Conservation (phyloP, 1,140 invertebrate genomes). For the Drosophila mojavensis region DNA sequence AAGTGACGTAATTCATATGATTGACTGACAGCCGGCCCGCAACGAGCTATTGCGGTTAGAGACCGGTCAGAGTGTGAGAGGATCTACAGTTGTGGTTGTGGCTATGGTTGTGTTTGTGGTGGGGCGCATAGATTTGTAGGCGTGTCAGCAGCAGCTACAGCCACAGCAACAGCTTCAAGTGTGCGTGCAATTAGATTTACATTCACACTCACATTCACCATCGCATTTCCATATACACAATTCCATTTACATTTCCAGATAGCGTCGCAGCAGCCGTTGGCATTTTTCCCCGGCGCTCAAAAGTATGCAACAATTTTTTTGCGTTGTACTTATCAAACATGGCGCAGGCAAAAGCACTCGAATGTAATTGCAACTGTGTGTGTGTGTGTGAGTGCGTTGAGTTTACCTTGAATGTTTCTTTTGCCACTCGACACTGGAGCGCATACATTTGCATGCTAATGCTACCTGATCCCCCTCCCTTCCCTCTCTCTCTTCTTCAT, state of each 20-base stretch:
- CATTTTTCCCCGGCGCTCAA: slow-evolving; percentile 57
- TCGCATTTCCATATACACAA: slow-evolving; percentile 39
- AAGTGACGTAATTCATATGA: slow-evolving; percentile 66
- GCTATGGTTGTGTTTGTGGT: too few species aligned
- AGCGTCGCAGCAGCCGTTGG: slow-evolving; percentile 37
- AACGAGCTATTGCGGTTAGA: slow-evolving; percentile 31
- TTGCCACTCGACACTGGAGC: slow-evolving; percentile 47
- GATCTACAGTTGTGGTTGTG: neutral
- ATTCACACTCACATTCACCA: slow-evolving; percentile 33
- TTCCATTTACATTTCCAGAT: slow-evolving; percentile 39
- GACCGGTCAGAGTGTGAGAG: neutral
- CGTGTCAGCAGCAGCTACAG: slow-evolving; percentile 12
- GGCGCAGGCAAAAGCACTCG: slow-evolving; percentile 50
- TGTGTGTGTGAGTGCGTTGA: slow-evolving; percentile 5
- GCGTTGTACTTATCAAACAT: slow-evolving; percentile 59
- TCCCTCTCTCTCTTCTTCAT: too few species aligned
- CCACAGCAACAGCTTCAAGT: slow-evolving; percentile 23
- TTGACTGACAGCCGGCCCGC: slow-evolving; percentile 58
- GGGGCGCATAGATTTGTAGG: slow-evolving; percentile 4
- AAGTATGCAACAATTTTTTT: slow-evolving; percentile 78
- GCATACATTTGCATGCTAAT: slow-evolving; percentile 80
- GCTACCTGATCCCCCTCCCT: neutral
- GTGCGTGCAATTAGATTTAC: slow-evolving; percentile 70
- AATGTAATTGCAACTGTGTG: slow-evolving; percentile 43
- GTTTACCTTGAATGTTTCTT: slow-evolving; percentile 58